Percentiles rank a stretch among this genome's conserved stretches.
phyloP scores from a whole-genome alignment of 2,797 vertebrate genomes.

The Acanthurus leucopareius region DNA sequence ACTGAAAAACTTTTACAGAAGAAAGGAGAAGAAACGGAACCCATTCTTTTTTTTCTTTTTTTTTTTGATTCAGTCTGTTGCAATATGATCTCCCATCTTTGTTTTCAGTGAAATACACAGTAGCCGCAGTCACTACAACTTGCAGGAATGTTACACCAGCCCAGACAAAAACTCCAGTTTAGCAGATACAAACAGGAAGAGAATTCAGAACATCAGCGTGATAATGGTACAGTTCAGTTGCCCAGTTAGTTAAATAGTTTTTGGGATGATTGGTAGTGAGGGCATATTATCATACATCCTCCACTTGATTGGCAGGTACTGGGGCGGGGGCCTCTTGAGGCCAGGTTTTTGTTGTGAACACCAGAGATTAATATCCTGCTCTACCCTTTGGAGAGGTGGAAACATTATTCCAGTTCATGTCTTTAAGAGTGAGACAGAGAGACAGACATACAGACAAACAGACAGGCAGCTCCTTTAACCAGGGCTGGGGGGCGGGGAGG shows the following conservation, averaged over 20 bases:
- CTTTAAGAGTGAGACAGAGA: constrained; percentile 72
- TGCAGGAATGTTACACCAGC: constrained; percentile 85
- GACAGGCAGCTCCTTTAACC: constrained; percentile 67
- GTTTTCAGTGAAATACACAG: constrained; percentile 83
- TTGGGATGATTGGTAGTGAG: constrained; percentile 66
- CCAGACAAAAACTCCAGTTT: constrained; percentile 76
- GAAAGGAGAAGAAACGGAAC: constrained; percentile 77
- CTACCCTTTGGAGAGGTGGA: constrained; percentile 58
- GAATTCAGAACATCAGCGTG: constrained; percentile 75
- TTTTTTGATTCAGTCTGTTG: constrained; percentile 67
- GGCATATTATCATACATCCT: constrained; percentile 81
- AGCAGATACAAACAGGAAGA: constrained; percentile 82
- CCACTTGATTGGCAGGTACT: constrained; percentile 83
- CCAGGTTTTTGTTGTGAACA: constrained; percentile 71
- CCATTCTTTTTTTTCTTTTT: constrained; percentile 51
- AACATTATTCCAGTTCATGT: constrained; percentile 59
- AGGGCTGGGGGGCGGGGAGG: constrained; percentile 39
- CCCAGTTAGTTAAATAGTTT: constrained; percentile 69
- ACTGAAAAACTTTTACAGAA: constrained; percentile 82
- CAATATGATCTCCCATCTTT: constrained; percentile 75
- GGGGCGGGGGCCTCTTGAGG: constrained; percentile 60
- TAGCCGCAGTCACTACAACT: constrained; percentile 83
- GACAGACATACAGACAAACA: constrained; percentile 71
- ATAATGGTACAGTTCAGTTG: constrained; percentile 75
- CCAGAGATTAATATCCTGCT: constrained; percentile 62